These are phyloP conservation scores for Cydia fagiglandana DNA, from an alignment of 1,140 invertebrate species.

Conservation along the genomic window DNA sequence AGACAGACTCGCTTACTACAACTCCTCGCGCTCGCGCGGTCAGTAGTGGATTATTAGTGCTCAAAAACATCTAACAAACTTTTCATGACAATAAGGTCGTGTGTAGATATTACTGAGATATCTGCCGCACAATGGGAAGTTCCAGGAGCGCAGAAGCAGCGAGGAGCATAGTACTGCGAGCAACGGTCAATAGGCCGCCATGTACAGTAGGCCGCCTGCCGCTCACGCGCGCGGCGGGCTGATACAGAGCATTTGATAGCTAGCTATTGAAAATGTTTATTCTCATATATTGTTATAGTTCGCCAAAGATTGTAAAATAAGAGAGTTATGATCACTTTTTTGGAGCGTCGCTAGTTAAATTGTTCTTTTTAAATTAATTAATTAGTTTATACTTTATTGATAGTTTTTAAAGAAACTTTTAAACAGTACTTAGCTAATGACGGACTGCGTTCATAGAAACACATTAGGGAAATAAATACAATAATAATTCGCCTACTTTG, in stretches of 20 bases:
- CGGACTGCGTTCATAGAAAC: slow-evolving; percentile 53
- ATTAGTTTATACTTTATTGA: slow-evolving; percentile 37
- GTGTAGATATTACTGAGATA: slow-evolving; percentile 10
- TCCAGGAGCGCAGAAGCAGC: neutral
- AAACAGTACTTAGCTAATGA: slow-evolving; percentile 55
- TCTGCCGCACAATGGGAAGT: neutral
- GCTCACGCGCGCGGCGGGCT: slow-evolving; percentile 24
- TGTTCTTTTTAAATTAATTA: slow-evolving; percentile 42
- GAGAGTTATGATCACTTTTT: slow-evolving; percentile 67
- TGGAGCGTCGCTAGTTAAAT: slow-evolving; percentile 63
- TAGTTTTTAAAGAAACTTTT: slow-evolving; percentile 37
- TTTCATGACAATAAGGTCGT: slow-evolving; percentile 1
- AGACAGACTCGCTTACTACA: neutral
- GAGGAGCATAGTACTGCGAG: neutral
- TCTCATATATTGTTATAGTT: slow-evolving; percentile 75
- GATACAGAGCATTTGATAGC: slow-evolving; percentile 65
- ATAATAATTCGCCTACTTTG: slow-evolving; percentile 76
- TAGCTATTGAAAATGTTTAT: slow-evolving; percentile 67
- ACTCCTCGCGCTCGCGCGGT: neutral
- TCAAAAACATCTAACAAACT: slow-evolving; percentile 9
- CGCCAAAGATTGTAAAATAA: slow-evolving; percentile 75
- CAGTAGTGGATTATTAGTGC: neutral
- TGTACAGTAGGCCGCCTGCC: slow-evolving; percentile 1
- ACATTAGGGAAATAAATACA: slow-evolving; percentile 71
- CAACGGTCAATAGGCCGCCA: neutral